A percentile compares a stretch with the other conserved stretches of the same genome.
These are phyloP conservation scores for Hypsopygia costalis DNA, from an alignment of 2,888 invertebrate species.

Conservation along the genomic window DNA sequence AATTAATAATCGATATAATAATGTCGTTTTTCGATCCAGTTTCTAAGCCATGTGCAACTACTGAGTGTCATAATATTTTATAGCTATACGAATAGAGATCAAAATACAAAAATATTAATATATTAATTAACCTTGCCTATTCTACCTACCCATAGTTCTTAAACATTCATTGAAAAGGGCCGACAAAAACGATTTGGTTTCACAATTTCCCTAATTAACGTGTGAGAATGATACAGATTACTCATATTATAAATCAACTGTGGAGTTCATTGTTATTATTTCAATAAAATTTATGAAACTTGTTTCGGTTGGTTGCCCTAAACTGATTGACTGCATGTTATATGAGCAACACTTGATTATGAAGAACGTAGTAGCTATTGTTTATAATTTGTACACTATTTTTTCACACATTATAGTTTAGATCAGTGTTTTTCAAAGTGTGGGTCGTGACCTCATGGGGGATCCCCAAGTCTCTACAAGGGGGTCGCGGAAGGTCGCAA, in stretches of 20 bases:
- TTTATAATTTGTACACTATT: too few species aligned
- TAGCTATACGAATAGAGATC: neutral
- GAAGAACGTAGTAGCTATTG: too few species aligned
- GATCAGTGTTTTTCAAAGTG: too few species aligned
- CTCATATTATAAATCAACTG: neutral
- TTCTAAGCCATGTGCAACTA: neutral
- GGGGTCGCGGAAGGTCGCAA: too few species aligned
- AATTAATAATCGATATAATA: too few species aligned
- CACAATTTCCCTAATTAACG: constrained; percentile 7
- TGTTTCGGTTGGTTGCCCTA: neutral
- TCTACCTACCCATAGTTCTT: neutral
- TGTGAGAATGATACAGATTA: constrained; percentile 7
- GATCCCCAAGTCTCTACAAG: too few species aligned
- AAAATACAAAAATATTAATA: neutral
- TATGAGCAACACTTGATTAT: too few species aligned
- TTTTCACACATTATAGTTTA: too few species aligned
- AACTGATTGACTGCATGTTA: neutral
- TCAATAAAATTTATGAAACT: neutral
- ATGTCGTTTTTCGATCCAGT: neutral
- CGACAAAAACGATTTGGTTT: neutral
- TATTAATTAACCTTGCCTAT: neutral
- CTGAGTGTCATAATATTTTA: neutral
- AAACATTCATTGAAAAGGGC: constrained; percentile 4
- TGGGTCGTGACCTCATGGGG: too few species aligned
- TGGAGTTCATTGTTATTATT: neutral